Evolutionary conservation across 2,888 invertebrate species (phyloP).

Genomic region (Serripes groenlandicus): DNA sequence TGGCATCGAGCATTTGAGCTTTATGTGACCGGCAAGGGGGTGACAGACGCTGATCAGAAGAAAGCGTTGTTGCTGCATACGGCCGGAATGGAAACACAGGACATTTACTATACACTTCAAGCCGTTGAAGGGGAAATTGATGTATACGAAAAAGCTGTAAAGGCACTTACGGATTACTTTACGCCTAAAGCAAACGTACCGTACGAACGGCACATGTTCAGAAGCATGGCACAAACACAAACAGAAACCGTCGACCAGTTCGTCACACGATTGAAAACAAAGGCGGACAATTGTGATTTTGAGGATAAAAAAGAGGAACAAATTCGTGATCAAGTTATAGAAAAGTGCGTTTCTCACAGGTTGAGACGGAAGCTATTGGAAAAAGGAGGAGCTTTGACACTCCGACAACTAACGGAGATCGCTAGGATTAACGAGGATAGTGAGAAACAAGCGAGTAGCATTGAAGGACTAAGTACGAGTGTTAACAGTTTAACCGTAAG

Average conservation of each 20-base stretch:
- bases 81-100: conserved; percentile 44
- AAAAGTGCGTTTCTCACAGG: conserved; percentile 37
- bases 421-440: conserved; percentile 37
- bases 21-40: conserved; percentile 30
- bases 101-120: conserved; percentile 38
- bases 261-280: conserved; percentile 34
- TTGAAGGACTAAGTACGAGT: conserved; percentile 23
- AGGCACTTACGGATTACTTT: conserved; percentile 38
- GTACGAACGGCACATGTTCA: conserved; percentile 45
- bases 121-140: neutral
- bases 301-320: conserved; percentile 23
- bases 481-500: too few species aligned
- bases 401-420: conserved; percentile 38
- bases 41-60: conserved; percentile 31
- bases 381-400: conserved; percentile 32
- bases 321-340: conserved; percentile 64
- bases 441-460: conserved; percentile 26
- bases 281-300: conserved; percentile 58
- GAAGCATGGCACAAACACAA: conserved; percentile 35
- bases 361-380: conserved; percentile 55
- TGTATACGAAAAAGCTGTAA: conserved; percentile 20
- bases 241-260: conserved; percentile 56
- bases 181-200: conserved; percentile 30
- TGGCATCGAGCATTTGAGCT: conserved; percentile 52
- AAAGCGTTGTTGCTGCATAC: conserved; percentile 46